Conservation (phyloP, 2,888 invertebrate species). For the Lasioglossum marginatum region DNA sequence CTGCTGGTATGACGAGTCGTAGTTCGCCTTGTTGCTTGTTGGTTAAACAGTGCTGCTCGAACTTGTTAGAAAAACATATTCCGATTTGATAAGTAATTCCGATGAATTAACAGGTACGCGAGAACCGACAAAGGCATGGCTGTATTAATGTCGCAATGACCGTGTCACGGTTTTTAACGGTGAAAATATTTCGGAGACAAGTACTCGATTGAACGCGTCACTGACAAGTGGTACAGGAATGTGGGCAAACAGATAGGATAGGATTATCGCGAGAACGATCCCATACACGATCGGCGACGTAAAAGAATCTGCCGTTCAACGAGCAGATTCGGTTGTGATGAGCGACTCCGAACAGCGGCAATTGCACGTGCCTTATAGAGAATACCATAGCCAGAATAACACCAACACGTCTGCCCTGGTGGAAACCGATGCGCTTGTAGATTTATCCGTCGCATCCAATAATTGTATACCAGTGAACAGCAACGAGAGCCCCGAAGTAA, state of each 20-base stretch:
- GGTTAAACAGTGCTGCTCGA: slow-evolving; percentile 46
- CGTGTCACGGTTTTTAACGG: slow-evolving; percentile 51
- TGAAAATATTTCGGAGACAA: slow-evolving; percentile 51
- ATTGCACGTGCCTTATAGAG: slow-evolving; percentile 84
- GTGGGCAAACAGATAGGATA: slow-evolving; percentile 71
- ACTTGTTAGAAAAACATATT: slow-evolving; percentile 14
- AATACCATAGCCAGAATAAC: slow-evolving; percentile 83
- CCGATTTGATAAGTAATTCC: slow-evolving; percentile 20
- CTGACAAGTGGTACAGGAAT: slow-evolving; percentile 78
- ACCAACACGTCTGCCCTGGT: slow-evolving; percentile 76
- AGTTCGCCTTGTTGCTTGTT: slow-evolving; percentile 74
- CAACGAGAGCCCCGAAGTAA: slow-evolving; percentile 72
- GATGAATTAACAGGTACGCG: slow-evolving; percentile 19
- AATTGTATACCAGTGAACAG: slow-evolving; percentile 63
- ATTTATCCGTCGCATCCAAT: slow-evolving; percentile 76
- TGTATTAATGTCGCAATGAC: slow-evolving; percentile 69
- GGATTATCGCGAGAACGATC: slow-evolving; percentile 44
- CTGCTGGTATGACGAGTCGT: slow-evolving; percentile 76
- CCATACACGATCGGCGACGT: slow-evolving; percentile 29
- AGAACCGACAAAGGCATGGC: slow-evolving; percentile 30
- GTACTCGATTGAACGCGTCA: slow-evolving; percentile 72
- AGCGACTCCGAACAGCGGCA: slow-evolving; percentile 84
- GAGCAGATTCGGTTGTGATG: slow-evolving; percentile 80
- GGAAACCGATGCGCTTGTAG: slow-evolving; percentile 81
- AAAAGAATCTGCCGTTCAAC: slow-evolving; percentile 59